Evolutionary conservation across 92 coral and sea anemone species (phyloP).

Genomic region (Epizoanthus stellaris): DNA sequence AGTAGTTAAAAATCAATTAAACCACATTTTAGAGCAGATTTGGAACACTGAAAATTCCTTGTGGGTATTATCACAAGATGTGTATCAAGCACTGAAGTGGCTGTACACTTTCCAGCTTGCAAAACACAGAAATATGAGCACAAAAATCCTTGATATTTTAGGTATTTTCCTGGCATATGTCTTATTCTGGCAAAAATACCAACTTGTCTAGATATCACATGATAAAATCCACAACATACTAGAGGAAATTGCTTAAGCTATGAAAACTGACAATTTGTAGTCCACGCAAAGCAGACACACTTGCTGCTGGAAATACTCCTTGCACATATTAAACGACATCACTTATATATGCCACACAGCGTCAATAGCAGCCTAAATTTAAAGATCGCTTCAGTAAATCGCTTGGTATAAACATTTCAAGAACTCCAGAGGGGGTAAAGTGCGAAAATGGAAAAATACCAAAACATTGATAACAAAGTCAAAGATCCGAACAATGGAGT

Average conservation of each 20-base stretch:
- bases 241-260: constrained; percentile 5
- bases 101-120: not conserved
- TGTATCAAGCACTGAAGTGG: no score
- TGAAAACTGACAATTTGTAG: constrained; percentile 16
- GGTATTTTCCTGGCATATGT: constrained; percentile 34
- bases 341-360: not conserved
- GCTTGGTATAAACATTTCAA: constrained; percentile 22
- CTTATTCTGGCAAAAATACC: constrained; percentile 14
- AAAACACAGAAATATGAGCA: not conserved
- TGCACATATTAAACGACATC: no score
- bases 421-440: constrained; percentile 16
- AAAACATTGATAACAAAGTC: constrained; percentile 20
- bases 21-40: no score
- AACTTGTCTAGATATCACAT: constrained; percentile 22
- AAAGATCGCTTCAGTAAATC: not conserved
- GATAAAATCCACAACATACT: constrained; percentile 33
- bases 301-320: no score
- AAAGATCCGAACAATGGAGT: constrained; percentile 2
- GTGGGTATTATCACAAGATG: no score
- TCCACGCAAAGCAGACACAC: not conserved
- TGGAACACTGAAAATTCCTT: no score
- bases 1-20: no score
- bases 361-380: not conserved
- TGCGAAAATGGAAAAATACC: constrained; percentile 22
- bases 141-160: constrained; percentile 20